A percentile compares a stretch with the other conserved stretches of the same genome.
phyloP scores from a whole-genome alignment of 2,888 invertebrate genomes.

The Callosobruchus maculatus region DNA sequence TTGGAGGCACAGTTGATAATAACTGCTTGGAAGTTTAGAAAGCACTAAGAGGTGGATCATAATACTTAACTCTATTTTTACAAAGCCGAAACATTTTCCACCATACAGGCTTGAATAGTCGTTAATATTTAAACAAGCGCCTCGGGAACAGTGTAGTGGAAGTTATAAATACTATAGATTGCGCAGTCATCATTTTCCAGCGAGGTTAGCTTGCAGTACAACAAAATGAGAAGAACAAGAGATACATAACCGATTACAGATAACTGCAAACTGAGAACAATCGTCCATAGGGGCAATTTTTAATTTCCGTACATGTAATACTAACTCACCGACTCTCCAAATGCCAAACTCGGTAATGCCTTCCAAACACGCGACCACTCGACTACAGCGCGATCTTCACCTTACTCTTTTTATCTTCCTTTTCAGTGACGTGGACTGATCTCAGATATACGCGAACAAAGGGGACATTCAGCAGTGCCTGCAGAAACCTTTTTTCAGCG shows the following conservation, averaged over 20 bases:
- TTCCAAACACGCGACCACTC: background rate
- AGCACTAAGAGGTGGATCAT: too few relatives aligned
- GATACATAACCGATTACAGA: background rate
- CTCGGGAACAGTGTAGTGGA: too few relatives aligned
- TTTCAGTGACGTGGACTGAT: background rate
- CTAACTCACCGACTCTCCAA: background rate
- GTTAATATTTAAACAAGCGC: too few relatives aligned
- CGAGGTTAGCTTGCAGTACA: background rate
- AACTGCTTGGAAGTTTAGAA: too few relatives aligned
- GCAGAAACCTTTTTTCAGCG: background rate
- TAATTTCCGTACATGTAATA: background rate
- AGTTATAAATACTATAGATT: too few relatives aligned
- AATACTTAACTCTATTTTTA: too few relatives aligned
- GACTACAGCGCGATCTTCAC: background rate
- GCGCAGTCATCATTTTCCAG: background rate
- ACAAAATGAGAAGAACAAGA: background rate
- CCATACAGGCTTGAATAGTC: too few relatives aligned
- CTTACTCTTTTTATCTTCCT: background rate
- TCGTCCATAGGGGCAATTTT: background rate
- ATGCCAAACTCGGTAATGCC: background rate
- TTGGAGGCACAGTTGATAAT: too few relatives aligned
- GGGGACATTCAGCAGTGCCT: background rate
- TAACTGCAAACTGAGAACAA: background rate
- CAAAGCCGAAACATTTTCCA: too few relatives aligned
- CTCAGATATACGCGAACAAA: background rate